Evolutionary conservation across 2,113 vertebrate genomes (phyloP).

Genomic region (Mola mola): DNA sequence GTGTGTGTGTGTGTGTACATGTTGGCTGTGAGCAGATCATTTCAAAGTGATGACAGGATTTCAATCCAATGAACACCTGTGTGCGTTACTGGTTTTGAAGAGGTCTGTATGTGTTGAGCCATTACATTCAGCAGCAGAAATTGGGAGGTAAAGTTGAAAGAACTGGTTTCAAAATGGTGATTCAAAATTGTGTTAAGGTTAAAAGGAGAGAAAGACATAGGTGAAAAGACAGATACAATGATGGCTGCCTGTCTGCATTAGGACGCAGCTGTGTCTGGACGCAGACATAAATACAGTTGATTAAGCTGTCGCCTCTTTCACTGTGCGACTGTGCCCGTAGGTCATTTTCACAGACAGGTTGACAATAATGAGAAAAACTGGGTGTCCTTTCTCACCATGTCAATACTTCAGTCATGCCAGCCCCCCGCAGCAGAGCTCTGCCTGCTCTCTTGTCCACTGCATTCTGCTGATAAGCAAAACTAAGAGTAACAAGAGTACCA

Average conservation of each 20-base stretch:
- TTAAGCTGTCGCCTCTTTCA: no score
- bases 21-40: not conserved
- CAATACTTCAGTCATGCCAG: not conserved
- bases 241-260: constrained; percentile 24
- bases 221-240: not conserved
- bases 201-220: not conserved
- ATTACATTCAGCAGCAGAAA: no score
- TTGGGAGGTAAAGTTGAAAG: not conserved
- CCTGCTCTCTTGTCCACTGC: not conserved
- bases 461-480: not conserved
- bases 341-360: constrained; percentile 30
- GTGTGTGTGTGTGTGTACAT: not conserved
- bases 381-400: constrained; percentile 10
- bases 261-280: not conserved
- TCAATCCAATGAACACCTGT: constrained; percentile 24
- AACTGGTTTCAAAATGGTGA: no score
- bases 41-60: constrained; percentile 28
- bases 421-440: not conserved
- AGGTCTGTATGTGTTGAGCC: constrained; percentile 4
- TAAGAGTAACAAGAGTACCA: not conserved
- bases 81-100: constrained; percentile 17
- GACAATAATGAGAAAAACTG: not conserved
- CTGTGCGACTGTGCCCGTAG: not conserved
- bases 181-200: not conserved
- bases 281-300: no score